phyloP scores from a whole-genome alignment of 2,797 vertebrate genomes.

The Alosa sapidissima region DNA sequence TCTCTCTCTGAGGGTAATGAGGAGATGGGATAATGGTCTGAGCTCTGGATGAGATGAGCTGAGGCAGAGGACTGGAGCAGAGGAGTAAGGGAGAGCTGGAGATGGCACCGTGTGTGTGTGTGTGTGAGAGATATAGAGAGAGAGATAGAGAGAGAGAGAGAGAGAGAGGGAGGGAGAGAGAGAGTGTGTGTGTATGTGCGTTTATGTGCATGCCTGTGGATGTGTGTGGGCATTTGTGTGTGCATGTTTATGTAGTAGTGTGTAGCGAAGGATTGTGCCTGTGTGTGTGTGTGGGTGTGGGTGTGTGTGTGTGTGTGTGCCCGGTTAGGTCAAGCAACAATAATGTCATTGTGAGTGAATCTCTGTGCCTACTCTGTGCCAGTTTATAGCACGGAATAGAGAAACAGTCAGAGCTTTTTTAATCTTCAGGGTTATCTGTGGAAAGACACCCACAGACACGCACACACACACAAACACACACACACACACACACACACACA shows the following conservation, averaged over 20 bases:
- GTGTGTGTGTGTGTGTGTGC: not conserved
- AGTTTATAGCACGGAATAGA: constrained; percentile 7
- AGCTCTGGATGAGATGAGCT: not conserved
- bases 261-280: not conserved
- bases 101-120: constrained; percentile 31
- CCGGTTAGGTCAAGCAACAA: constrained; percentile 34
- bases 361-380: constrained; percentile 10
- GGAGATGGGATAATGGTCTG: not conserved
- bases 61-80: not conserved
- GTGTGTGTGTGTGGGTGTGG: constrained; percentile 32
- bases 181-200: not conserved
- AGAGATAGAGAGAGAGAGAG: not conserved
- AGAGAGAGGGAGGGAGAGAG: too few species aligned
- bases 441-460: not conserved
- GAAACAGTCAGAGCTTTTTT: constrained; percentile 30
- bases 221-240: not conserved
- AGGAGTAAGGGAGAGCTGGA: not conserved
- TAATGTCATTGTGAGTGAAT: constrained; percentile 39
- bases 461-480: not conserved
- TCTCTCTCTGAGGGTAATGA: not conserved
- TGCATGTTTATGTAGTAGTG: not conserved
- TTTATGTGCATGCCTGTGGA: constrained; percentile 25
- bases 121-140: not conserved
- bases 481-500: not conserved
- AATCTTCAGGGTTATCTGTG: constrained; percentile 16